phyloP scores from a whole-genome alignment of 2,797 vertebrate species.

The Natrix natrix region DNA sequence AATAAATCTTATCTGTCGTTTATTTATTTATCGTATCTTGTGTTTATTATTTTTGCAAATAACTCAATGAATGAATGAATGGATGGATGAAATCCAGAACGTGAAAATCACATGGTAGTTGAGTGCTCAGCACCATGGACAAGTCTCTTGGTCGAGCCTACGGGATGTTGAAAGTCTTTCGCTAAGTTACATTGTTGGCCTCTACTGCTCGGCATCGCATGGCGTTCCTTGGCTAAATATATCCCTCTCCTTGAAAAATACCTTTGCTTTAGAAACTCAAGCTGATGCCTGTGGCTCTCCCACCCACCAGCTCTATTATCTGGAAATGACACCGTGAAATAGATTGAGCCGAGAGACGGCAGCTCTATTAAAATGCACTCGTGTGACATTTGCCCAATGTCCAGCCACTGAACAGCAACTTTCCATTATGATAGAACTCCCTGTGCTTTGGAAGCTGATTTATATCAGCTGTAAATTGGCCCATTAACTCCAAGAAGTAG shows the following conservation, averaged over 20 bases:
- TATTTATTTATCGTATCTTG: neutral
- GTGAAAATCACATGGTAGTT: neutral
- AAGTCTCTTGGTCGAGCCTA: neutral
- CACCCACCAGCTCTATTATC: neutral
- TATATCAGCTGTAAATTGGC: neutral
- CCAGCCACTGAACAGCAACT: neutral
- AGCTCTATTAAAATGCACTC: neutral
- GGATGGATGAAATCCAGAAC: neutral
- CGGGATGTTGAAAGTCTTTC: neutral
- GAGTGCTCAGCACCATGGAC: neutral
- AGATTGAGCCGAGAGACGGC: neutral
- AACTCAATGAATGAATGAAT: neutral
- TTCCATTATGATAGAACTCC: neutral
- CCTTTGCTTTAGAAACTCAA: neutral
- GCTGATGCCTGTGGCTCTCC: neutral
- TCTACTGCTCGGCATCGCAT: neutral
- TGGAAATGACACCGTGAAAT: neutral
- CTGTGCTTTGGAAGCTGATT: neutral
- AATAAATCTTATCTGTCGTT: slow-evolving; percentile 11
- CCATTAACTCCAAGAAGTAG: neutral
- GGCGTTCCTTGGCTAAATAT: neutral
- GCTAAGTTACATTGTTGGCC: neutral
- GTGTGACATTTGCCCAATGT: neutral
- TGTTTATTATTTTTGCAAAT: neutral
- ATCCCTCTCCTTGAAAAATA: neutral